Evolutionary conservation across 2,888 invertebrate species (phyloP).

Genomic region (Eupithecia inturbata): DNA sequence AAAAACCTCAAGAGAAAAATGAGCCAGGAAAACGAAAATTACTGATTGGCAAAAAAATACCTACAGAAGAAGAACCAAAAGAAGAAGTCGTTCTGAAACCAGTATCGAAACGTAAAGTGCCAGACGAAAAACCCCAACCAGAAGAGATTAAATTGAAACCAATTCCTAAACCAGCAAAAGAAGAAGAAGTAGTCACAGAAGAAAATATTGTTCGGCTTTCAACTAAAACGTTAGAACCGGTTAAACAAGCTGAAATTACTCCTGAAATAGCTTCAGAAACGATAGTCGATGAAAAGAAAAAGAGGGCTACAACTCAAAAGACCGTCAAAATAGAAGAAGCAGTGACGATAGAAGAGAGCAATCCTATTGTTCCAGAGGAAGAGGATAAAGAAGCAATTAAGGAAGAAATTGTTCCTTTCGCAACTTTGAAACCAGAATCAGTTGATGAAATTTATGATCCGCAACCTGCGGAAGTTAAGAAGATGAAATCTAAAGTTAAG

Average conservation of each 20-base stretch:
- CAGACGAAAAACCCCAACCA: conserved; percentile 42
- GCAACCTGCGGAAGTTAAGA: neutral
- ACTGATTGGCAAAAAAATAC: neutral
- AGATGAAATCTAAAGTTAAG: conserved; percentile 17
- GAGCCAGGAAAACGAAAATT: conserved; percentile 51
- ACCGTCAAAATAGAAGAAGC: conserved; percentile 53
- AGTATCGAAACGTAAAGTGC: conserved; percentile 51
- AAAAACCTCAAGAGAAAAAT: conserved; percentile 42
- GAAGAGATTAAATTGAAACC: conserved; percentile 59
- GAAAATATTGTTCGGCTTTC: conserved; percentile 60
- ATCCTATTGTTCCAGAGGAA: conserved; percentile 28
- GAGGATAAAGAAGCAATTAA: neutral
- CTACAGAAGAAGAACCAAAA: conserved; percentile 35
- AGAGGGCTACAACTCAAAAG: conserved; percentile 47
- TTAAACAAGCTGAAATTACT: conserved; percentile 66
- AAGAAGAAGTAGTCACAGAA: conserved; percentile 69
- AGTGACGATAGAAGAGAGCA: conserved; percentile 41
- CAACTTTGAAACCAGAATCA: neutral
- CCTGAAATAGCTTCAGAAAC: conserved; percentile 67
- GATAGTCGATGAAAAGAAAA: conserved; percentile 62
- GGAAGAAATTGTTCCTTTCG: neutral
- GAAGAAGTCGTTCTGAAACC: conserved; percentile 66
- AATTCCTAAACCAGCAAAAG: conserved; percentile 56
- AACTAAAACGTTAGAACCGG: conserved; percentile 53
- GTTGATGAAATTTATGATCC: neutral